Evolutionary conservation across 2,888 invertebrate species (phyloP), one percentile per base, ranked within the genome.

Genomic region (Hipparchia semele): DNA sequence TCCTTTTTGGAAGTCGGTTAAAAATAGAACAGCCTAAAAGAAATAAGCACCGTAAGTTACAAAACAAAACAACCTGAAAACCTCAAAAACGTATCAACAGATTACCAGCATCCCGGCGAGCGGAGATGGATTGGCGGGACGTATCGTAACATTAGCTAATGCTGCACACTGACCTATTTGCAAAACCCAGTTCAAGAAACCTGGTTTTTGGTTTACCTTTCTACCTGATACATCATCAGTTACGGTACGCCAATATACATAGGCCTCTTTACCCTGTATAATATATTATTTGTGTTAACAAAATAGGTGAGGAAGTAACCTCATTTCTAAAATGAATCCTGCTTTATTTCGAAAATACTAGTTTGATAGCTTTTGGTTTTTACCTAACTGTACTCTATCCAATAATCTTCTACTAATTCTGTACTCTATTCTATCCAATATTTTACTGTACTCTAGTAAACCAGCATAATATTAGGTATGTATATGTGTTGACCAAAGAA

Each of bases 91-190:
- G 46, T 68, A 68, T 58, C 59, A 56, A 45, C 51, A 59, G 39
- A 71, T 71, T 39, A 49, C 64, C 66, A 71, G 67, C 67, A 61
- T 61, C 60, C 67, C 10, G 7, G 45, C n/a, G n/a, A 5, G 10
- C 54, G 45, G 59, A 71, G 71, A 71, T 67, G 60, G 66, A 72
- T 72, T 10, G 68, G 39, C 33, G 49, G 8, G n/a, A n/a, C 46
- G 33, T 54, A 33, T 61, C 61, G 54, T 62, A 68, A 68, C 61
- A 68, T 72, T 68, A 68, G 64, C 68, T 68, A 65, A 72, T 68
- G 61, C 53, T 67, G 62, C 60, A 62, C 68, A 51, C 54, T 68
- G 72, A 61, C 68, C 72, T 64, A 72, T 39, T 72, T 68, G 33
- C 10, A 39, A 64, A 64, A 68, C 61, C 49, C 45, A 54, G 49